Evolutionary conservation across 2,113 vertebrate genomes (phyloP).

Genomic region (Taurulus bubalis): DNA sequence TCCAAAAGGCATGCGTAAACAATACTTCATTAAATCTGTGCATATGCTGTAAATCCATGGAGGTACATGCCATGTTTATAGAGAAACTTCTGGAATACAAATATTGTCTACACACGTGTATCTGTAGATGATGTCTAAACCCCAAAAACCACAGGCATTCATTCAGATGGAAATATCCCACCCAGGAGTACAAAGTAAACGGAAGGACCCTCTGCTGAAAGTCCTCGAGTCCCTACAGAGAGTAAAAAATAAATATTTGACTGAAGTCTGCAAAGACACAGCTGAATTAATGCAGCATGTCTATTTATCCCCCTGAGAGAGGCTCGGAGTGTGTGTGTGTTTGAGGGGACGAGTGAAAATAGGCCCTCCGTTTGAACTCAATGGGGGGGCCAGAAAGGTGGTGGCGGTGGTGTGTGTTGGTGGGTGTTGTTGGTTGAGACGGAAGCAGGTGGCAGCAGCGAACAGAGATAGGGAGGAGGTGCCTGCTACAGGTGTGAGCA

Average conservation of each 20-base stretch:
- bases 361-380: conserved; percentile 56
- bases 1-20: neutral
- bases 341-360: conserved; percentile 27
- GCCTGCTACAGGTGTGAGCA: conserved; percentile 39
- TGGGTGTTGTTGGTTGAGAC: neutral
- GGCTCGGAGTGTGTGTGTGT: neutral
- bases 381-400: conserved; percentile 31
- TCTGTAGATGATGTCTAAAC: conserved; percentile 49
- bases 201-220: conserved; percentile 56
- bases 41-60: neutral
- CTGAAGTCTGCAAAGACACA: conserved; percentile 65
- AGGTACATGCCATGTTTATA: neutral
- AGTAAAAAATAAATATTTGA: conserved; percentile 34
- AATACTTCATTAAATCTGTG: conserved; percentile 2
- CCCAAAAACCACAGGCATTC: conserved; percentile 19
- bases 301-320: conserved; percentile 51
- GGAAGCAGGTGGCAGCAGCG: neutral
- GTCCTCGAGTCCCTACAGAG: conserved; percentile 68
- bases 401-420: neutral
- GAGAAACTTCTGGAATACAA: conserved; percentile 3
- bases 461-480: conserved; percentile 21
- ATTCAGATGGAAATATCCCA: conserved; percentile 75
- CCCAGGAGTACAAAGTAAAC: conserved; percentile 68
- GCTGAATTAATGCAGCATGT: conserved; percentile 69
- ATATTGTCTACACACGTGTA: neutral